A percentile compares a stretch with the other conserved stretches of the same genome.
These are phyloP conservation scores for Xerus inauris DNA, from an alignment of 2,113 vertebrate genomes.

Conservation along the genomic window DNA sequence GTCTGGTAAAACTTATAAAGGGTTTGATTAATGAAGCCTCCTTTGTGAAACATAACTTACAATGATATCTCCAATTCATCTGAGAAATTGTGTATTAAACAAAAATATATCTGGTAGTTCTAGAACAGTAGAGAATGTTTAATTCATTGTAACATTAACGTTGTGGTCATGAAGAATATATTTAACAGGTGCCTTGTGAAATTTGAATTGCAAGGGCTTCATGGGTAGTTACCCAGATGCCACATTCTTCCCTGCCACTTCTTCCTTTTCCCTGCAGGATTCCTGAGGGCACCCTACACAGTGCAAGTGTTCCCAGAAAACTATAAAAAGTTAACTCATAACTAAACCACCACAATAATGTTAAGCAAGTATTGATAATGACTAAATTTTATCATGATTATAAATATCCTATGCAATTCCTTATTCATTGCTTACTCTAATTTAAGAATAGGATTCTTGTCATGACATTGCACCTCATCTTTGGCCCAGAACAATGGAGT, in stretches of 20 bases:
- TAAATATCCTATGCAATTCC: accelerated
- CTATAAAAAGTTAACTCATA: not conserved
- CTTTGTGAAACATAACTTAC: not conserved
- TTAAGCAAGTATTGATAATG: not conserved
- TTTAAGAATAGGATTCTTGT: not conserved
- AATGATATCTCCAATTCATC: not conserved
- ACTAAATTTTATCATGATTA: not conserved
- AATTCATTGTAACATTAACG: not conserved
- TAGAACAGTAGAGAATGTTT: not conserved
- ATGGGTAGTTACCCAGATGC: not conserved
- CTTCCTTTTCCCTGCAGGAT: not conserved
- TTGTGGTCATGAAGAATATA: not conserved
- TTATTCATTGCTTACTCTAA: not conserved
- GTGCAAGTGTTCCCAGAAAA: not conserved
- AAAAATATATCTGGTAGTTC: not conserved
- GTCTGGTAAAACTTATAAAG: not conserved
- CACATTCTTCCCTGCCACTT: not conserved
- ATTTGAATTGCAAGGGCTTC: not conserved
- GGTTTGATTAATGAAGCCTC: not conserved
- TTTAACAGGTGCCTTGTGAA: not conserved
- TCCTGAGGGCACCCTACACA: not conserved
- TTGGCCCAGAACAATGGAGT: too few species aligned
- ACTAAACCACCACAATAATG: not conserved
- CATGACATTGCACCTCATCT: too few species aligned
- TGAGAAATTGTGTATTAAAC: not conserved